Evolutionary conservation across 2,113 vertebrate species (phyloP).

Genomic region (Probosciger aterrimus): DNA sequence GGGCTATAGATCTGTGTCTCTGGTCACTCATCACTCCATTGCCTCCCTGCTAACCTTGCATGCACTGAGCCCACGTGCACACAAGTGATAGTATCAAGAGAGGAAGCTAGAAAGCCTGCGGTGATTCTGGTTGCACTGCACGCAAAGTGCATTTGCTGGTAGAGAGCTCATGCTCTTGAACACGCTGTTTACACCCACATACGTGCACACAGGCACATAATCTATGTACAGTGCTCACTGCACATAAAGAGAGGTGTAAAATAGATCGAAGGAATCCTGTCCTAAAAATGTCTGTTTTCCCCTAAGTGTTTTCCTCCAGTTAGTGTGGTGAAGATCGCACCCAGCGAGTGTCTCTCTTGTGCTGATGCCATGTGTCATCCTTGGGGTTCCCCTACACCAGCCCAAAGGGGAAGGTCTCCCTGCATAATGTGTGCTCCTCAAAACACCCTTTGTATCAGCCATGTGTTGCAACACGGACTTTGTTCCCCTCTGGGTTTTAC

Average conservation of each 20-base stretch:
- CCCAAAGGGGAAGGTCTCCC: neutral
- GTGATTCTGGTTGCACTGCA: neutral
- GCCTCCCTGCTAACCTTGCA: neutral
- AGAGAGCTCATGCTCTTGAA: neutral
- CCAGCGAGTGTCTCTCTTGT: neutral
- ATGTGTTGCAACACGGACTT: neutral
- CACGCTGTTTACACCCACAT: neutral
- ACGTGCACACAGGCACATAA: fast-evolving
- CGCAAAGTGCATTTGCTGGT: neutral
- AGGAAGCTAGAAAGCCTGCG: neutral
- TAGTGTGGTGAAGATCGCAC: neutral
- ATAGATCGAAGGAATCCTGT: neutral
- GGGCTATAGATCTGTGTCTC: neutral
- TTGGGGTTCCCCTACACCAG: neutral
- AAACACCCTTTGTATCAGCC: neutral
- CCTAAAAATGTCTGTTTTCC: neutral
- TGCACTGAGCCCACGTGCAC: neutral
- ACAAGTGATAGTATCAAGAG: neutral
- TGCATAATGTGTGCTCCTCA: neutral
- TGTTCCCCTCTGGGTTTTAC: neutral
- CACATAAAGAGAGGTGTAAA: neutral
- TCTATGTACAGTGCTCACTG: neutral
- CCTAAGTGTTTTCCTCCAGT: neutral
- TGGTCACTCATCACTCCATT: neutral
- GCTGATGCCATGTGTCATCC: neutral